Base-by-base conservation (phyloP, 2,797 vertebrate species). In the Anas bernieri region DNA sequence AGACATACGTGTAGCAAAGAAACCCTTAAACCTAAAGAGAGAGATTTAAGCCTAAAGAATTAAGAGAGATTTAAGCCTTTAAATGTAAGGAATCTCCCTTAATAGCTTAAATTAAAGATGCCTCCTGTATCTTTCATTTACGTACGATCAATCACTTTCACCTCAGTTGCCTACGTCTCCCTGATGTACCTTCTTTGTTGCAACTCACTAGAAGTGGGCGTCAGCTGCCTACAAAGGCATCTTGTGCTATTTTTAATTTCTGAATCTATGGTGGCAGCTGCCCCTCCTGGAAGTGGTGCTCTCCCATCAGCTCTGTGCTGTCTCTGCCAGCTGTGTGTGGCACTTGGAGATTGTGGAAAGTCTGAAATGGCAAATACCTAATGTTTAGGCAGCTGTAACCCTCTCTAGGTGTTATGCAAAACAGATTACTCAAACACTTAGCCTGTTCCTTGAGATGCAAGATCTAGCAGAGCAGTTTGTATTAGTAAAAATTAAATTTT, bases 121-220 rank as follows among this genome's bases (percentile, higher is more conserved):
- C 3, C 31, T 80, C 43, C 59, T 43, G 5, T 73, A 59, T 77
- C 8, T 61, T 48, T 22, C 39, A 50, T 17, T 62, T 41, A 43
- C 7, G 20, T 48, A 22, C 0, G 5, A 59, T 31, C n/a, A 45
- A 0, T 0, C 45, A 21, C 33, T 79, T 54, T 31, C 0, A 1
- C 22, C 46, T 79, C 56, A 50, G 50, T 17, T 62, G 33, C 56
- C 33, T 54, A 3, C 0, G 0, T n/a, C 30, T 76, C 28, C n/a
- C 55, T 59, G 28, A 52, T 52, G 9, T 30, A 30, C 50, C n/a
- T 35, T 30, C 30, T 48, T 75, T 85, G 73, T 69, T 45, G 70
- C 31, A 85, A 75, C 15, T 18, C 46, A 48, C 20, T 64, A 64
- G 39, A 22, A 43, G 28, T 64, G 62, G 18, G 20, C 10, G 62